These are phyloP conservation scores for Porites australiensis DNA, from an alignment of 64 coral and sea anemone genomes.

Conservation along the genomic window DNA sequence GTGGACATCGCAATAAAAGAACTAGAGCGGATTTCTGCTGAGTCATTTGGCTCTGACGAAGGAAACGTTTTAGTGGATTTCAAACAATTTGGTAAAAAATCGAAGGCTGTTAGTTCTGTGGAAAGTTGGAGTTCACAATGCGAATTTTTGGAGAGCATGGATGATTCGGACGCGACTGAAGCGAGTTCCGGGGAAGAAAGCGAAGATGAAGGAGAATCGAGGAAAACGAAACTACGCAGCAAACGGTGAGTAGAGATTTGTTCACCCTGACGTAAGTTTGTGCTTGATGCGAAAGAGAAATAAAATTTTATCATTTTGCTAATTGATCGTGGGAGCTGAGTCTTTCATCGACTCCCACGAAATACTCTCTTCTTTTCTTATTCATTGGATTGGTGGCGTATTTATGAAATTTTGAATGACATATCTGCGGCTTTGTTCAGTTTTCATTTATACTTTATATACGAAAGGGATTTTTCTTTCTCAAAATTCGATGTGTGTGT, in stretches of 20 bases:
- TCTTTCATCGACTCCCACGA: constrained; percentile 30
- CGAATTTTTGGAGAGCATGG: constrained; percentile 91
- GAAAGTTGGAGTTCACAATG: constrained; percentile 81
- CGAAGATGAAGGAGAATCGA: constrained; percentile 83
- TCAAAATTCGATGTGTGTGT: not conserved
- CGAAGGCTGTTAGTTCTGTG: constrained; percentile 74
- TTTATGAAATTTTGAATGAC: not conserved
- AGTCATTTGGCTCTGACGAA: constrained; percentile 15
- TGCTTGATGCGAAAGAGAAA: constrained; percentile 25
- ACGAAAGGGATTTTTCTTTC: not conserved
- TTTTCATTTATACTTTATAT: not conserved
- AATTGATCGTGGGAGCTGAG: constrained; percentile 26
- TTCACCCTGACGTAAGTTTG: not conserved
- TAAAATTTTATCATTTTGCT: constrained; percentile 32
- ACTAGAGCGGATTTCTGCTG: constrained; percentile 40
- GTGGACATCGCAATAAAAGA: constrained; percentile 36
- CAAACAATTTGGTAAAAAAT: constrained; percentile 49
- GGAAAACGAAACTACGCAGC: constrained; percentile 63
- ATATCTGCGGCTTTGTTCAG: not conserved
- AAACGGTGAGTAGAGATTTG: constrained; percentile 82
- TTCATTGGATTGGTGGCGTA: constrained; percentile 7
- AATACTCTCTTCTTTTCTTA: not conserved
- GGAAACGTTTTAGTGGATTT: constrained; percentile 60
- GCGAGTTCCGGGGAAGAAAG: constrained; percentile 92
- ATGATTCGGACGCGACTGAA: constrained; percentile 91